These are phyloP conservation scores for Todus mexicanus DNA, from an alignment of 2,797 vertebrate species.

Conservation along the genomic window DNA sequence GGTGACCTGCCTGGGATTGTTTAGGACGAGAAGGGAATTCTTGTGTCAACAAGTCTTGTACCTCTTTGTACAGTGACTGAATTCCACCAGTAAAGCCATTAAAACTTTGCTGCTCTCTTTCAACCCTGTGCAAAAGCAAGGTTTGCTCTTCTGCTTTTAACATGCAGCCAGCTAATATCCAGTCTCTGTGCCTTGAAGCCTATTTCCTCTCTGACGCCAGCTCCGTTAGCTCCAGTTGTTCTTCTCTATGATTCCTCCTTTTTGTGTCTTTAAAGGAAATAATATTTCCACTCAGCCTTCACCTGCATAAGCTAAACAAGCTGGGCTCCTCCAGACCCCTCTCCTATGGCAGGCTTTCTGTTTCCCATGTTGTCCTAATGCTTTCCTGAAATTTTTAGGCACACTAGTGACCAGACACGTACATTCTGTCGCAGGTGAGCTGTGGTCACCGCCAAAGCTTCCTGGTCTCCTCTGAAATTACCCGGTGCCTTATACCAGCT, in stretches of 20 bases:
- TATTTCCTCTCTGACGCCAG: neutral
- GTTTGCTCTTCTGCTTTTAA: neutral
- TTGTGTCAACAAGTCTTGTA: neutral
- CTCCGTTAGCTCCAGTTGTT: neutral
- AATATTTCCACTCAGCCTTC: neutral
- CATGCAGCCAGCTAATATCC: neutral
- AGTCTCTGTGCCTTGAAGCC: neutral
- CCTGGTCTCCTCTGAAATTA: neutral
- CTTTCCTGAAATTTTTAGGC: neutral
- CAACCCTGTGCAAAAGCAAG: neutral
- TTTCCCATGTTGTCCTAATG: neutral
- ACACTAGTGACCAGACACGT: neutral
- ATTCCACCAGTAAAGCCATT: neutral
- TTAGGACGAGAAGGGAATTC: neutral
- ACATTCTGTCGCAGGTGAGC: neutral
- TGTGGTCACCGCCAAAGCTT: neutral
- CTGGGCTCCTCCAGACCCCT: neutral
- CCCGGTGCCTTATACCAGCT: neutral
- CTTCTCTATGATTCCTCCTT: neutral
- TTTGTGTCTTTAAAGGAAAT: neutral
- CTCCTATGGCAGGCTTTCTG: neutral
- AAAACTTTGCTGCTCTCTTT: neutral
- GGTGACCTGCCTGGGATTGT: neutral
- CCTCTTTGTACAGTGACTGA: neutral
- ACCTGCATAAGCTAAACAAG: neutral